phyloP scores from a whole-genome alignment of 2,113 vertebrate genomes.

The Xenopus tropicalis region UCB_Xtro_10.0 CM004446.2:16198501-16199000 shows the following conservation, averaged over 20 bases:
- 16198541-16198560: conserved; percentile 85
- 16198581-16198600: conserved; percentile 88
- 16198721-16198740: conserved; percentile 8
- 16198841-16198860: conserved; percentile 16
- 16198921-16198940: background rate
- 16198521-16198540: conserved; percentile 63
- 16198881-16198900: background rate
- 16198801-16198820: background rate
- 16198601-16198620: conserved; percentile 80
- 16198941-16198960: background rate
- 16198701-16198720: conserved; percentile 50
- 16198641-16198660: conserved; percentile 55
- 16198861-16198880: conserved; percentile 20
- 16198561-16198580: conserved; percentile 91
- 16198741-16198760: conserved; percentile 1
- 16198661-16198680: conserved; percentile 57
- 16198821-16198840: background rate
- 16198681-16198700: conserved; percentile 53
- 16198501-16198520: too few species aligned
- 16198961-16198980: background rate
- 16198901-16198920: background rate
- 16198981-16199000: conserved; percentile 15
- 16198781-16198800: background rate
- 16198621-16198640: conserved; percentile 52
- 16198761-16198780: background rate